These are phyloP conservation scores for Meteorus colon DNA, from an alignment of 2,888 invertebrate genomes.

Conservation along the genomic window DNA sequence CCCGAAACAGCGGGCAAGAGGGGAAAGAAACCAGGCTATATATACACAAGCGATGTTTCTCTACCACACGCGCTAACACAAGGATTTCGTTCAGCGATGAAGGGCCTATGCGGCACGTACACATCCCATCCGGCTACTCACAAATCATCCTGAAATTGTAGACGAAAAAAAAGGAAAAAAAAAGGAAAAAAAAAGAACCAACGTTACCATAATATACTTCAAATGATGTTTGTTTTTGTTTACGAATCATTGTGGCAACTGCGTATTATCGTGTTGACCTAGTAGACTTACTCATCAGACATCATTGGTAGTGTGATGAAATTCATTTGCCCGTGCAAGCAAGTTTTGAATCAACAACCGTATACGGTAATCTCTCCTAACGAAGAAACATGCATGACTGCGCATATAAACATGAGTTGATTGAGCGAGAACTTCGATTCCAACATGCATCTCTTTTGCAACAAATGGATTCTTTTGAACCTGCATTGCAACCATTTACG, in stretches of 20 bases:
- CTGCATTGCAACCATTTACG: constrained; percentile 49
- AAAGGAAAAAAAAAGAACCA: neutral
- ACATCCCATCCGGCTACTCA: constrained; percentile 18
- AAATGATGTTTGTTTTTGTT: neutral
- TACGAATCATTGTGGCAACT: constrained; percentile 5
- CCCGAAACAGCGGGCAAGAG: constrained; percentile 51
- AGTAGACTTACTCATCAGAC: constrained; percentile 39
- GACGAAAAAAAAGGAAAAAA: neutral
- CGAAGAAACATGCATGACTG: constrained; percentile 28
- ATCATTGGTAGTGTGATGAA: constrained; percentile 32
- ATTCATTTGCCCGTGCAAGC: constrained; percentile 59
- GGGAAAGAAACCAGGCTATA: constrained; percentile 54
- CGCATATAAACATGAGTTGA: constrained; percentile 39
- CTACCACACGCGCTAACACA: constrained; percentile 47
- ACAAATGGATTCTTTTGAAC: constrained; percentile 42
- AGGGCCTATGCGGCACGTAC: constrained; percentile 24
- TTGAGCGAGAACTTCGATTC: constrained; percentile 24
- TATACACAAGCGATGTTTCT: constrained; percentile 55
- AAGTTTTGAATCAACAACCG: constrained; percentile 62
- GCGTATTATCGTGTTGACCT: constrained; percentile 38
- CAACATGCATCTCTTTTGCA: constrained; percentile 41
- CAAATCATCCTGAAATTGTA: constrained; percentile 36
- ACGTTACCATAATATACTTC: neutral
- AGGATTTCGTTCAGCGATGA: constrained; percentile 28
- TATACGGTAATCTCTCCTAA: constrained; percentile 57